Conservation (phyloP, 2,113 vertebrate genomes). For the Mormyrus lacerda region DNA sequence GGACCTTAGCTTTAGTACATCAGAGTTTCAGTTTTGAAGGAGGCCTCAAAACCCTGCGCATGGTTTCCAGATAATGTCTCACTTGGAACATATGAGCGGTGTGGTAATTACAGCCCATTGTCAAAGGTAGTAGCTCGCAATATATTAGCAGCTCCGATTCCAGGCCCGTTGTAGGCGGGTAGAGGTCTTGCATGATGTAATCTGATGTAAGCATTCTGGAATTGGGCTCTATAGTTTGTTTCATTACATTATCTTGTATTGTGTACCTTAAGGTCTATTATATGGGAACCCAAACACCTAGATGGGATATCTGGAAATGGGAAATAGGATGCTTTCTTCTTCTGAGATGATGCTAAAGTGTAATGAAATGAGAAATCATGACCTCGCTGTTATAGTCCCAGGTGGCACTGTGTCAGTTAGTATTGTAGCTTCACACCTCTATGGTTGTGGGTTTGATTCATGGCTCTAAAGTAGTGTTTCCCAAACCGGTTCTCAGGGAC, state of each 20-base stretch:
- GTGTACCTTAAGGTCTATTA: not conserved
- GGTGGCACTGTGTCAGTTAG: not conserved
- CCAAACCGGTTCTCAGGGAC: not conserved
- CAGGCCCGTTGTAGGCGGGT: conserved; percentile 14
- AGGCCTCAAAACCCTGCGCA: not conserved
- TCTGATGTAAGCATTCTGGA: conserved; percentile 18
- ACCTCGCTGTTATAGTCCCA: not conserved
- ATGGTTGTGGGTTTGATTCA: not conserved
- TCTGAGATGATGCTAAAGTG: not conserved
- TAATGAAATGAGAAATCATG: not conserved
- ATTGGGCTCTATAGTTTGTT: conserved; percentile 3
- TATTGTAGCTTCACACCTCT: not conserved
- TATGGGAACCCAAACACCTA: not conserved
- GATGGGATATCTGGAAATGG: not conserved
- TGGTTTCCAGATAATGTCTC: not conserved
- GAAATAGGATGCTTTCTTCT: not conserved
- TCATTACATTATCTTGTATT: not conserved
- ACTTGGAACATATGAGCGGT: not conserved
- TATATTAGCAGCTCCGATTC: not conserved
- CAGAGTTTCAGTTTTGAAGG: not conserved
- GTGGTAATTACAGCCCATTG: conserved; percentile 7
- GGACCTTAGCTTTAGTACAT: not conserved
- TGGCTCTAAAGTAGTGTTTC: not conserved
- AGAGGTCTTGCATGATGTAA: conserved; percentile 21
- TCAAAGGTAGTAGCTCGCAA: conserved; percentile 12